Evolutionary conservation across 2,888 invertebrate species (phyloP).

Genomic region (Ectobius pallidus): DNA sequence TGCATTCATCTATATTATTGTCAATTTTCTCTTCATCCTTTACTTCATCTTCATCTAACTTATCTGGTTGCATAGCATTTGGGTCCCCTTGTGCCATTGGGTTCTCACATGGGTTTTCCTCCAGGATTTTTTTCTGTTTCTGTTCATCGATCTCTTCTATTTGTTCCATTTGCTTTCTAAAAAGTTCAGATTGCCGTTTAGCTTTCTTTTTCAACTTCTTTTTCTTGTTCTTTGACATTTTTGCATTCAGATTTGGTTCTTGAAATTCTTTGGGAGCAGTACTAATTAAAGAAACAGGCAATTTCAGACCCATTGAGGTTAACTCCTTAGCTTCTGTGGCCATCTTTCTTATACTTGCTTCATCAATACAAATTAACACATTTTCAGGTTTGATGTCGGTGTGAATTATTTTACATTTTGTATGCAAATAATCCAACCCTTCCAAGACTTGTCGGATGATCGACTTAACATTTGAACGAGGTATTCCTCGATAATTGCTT

Average conservation of each 20-base stretch:
- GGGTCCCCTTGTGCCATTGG: conserved; percentile 30
- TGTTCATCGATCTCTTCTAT: conserved; percentile 88
- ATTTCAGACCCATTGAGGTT: conserved; percentile 88
- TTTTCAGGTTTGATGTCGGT: conserved; percentile 95
- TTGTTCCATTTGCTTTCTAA: conserved; percentile 94
- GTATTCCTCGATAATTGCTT: conserved; percentile 98
- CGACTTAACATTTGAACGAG: conserved; percentile 91
- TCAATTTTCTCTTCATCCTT: conserved; percentile 53
- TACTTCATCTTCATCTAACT: conserved; percentile 63
- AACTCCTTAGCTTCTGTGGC: conserved; percentile 95
- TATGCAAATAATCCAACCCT: conserved; percentile 95
- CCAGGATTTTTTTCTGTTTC: conserved; percentile 50
- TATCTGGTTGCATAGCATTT: conserved; percentile 5
- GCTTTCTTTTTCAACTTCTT: conserved; percentile 97
- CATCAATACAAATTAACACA: conserved; percentile 91
- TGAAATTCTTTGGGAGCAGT: conserved; percentile 88
- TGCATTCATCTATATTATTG: conserved; percentile 16
- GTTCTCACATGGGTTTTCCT: conserved; percentile 55
- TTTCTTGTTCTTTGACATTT: conserved; percentile 96
- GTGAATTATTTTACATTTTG: conserved; percentile 95
- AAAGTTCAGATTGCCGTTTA: conserved; percentile 87
- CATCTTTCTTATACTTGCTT: conserved; percentile 84
- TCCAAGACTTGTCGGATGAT: conserved; percentile 95
- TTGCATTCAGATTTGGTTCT: conserved; percentile 73
- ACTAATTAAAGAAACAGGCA: conserved; percentile 90